Base-by-base conservation (phyloP, 23 tunicate genomes). In the Trididemnum miniatum region DNA sequence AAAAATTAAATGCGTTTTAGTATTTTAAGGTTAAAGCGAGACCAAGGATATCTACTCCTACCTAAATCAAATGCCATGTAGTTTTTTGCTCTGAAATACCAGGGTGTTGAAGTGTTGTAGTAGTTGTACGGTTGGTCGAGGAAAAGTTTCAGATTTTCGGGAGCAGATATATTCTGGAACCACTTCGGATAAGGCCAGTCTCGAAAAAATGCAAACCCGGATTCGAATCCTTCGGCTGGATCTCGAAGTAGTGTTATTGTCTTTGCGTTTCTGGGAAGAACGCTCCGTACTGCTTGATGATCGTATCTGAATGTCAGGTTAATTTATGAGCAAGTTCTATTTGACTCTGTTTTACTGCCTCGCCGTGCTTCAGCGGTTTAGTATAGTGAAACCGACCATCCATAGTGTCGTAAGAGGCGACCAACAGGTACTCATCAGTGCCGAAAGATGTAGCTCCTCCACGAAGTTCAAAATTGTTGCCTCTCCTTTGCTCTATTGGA, bases 81-180 rank as follows among this genome's bases (percentile, higher is more conserved):
- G 50, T 96, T 96, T 88, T 84, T 92, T 27, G 97, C 99, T 50
- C 90, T 66, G 59, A 91, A 96, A 65, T 87, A 76, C 99, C 99
- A 96, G 0, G 99, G 99, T 0, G 99, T 96, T 32, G 92, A 80
- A 3, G 26, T 71, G 80, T 91, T 88, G 79, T 91, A 96, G 76
- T 79, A 91, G 23, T 25, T 20, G 4, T 65, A 26, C 0, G 97
- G 90, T 35, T 72, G 23, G 0, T 79, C 66, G 22, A 96, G 26
- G 75, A 96, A 96, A 0, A 84, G 7, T 0, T 62, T 35, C 29
- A 96, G 77, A 35, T 52, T 66, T 34, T 51, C 78, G 0, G 88
- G 86, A 12, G 32, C 51, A 51, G 87, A 38, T 25, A 62, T 39
- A 35, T 91, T 64, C 7, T 71, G 67, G 40, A 96, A 80, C 99